These are phyloP conservation scores for Amazona guildingii DNA, from an alignment of 2,113 vertebrate species.

Conservation along the genomic window DNA sequence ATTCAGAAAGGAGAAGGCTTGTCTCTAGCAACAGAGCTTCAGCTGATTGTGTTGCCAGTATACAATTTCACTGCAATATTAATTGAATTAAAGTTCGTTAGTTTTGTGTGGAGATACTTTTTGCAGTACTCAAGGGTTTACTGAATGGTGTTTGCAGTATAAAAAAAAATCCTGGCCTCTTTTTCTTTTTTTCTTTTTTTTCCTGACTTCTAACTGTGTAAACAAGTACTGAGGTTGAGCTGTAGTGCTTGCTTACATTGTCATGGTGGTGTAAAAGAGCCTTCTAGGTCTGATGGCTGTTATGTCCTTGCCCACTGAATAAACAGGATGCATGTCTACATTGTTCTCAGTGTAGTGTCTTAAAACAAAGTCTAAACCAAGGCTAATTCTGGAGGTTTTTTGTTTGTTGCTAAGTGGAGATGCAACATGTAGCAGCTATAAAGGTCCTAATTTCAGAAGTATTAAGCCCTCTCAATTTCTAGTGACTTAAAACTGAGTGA, in stretches of 20 bases:
- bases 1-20: background rate
- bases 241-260: background rate
- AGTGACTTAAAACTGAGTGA: background rate
- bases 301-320: background rate
- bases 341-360: conserved; percentile 28
- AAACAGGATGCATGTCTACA: conserved; percentile 45
- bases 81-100: background rate
- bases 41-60: background rate
- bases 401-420: background rate
- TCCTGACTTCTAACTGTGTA: background rate
- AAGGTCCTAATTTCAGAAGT: background rate
- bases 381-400: background rate
- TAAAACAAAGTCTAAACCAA: background rate
- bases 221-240: background rate
- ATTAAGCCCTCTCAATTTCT: background rate
- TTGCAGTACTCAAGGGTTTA: background rate
- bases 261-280: background rate
- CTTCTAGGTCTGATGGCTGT: background rate
- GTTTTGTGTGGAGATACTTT: background rate
- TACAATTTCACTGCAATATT: background rate
- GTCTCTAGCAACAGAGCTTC: background rate
- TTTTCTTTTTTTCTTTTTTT: background rate
- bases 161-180: background rate
- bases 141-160: background rate
- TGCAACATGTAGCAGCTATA: background rate